These are phyloP conservation scores for Physella acuta DNA, from an alignment of 1,140 invertebrate species.

Conservation along the genomic window DNA sequence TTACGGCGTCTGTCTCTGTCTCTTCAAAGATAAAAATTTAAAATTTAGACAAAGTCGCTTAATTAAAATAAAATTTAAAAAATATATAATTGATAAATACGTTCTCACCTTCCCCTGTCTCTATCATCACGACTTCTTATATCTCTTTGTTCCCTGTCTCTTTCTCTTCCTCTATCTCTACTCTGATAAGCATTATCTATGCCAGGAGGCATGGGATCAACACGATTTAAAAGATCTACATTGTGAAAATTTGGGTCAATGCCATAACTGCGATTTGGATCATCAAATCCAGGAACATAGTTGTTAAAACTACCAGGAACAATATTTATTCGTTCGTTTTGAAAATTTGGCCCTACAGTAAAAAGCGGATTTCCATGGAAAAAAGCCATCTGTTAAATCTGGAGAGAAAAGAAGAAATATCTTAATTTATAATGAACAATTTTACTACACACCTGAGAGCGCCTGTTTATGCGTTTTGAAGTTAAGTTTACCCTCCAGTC, in stretches of 20 bases:
- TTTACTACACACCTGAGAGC: no score
- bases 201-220: conserved; percentile 12
- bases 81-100: no score
- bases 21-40: no score
- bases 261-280: not conserved
- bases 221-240: conserved; percentile 1
- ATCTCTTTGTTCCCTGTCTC: conserved; percentile 20
- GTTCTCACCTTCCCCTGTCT: conserved; percentile 13
- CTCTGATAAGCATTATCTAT: conserved; percentile 2
- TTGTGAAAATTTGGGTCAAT: not conserved
- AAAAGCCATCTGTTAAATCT: not conserved
- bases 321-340: not conserved
- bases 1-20: conserved; percentile 18
- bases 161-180: conserved; percentile 13
- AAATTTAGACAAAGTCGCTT: not conserved
- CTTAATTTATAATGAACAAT: no score
- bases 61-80: no score
- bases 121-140: conserved; percentile 14
- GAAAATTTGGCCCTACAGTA: conserved; percentile 4
- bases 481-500: no score
- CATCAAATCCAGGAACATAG: conserved; percentile 1
- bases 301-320: not conserved
- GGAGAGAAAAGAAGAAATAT: no score
- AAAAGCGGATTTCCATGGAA: not conserved
- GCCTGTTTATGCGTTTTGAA: no score